Evolutionary conservation across 2,888 invertebrate species (phyloP).

Genomic region (Acanthosoma haemorrhoidale): DNA sequence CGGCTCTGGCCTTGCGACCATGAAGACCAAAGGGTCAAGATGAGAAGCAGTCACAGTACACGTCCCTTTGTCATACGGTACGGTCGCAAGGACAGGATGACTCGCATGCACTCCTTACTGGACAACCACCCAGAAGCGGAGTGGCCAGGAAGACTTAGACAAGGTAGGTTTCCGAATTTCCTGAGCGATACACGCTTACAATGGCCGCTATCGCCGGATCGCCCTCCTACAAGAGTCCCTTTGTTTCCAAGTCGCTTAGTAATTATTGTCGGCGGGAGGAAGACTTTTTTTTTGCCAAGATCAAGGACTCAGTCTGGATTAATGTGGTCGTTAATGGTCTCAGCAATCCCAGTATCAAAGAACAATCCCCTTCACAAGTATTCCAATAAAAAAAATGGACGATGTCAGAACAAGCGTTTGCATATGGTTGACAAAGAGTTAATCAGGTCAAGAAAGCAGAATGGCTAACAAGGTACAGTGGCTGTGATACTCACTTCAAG

Average conservation of each 20-base stretch:
- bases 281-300: slow-evolving; percentile 12
- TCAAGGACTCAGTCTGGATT: neutral
- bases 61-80: neutral
- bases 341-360: no score
- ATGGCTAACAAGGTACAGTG: no score
- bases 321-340: no score
- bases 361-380: no score
- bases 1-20: neutral
- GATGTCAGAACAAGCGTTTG: no score
- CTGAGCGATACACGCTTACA: neutral
- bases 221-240: neutral
- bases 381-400: no score
- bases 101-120: neutral
- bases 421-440: no score
- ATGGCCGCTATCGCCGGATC: neutral
- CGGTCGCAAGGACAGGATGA: neutral
- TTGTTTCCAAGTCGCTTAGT: neutral
- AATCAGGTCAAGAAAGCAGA: no score
- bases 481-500: no score
- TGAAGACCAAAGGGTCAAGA: neutral
- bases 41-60: neutral
- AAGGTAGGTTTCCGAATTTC: slow-evolving; percentile 1
- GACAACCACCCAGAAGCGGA: no score
- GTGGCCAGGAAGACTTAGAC: neutral
- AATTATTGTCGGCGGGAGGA: slow-evolving; percentile 2